Evolutionary conservation across 2,888 invertebrate genomes (phyloP).

Genomic region (Macrophya alboannulata): DNA sequence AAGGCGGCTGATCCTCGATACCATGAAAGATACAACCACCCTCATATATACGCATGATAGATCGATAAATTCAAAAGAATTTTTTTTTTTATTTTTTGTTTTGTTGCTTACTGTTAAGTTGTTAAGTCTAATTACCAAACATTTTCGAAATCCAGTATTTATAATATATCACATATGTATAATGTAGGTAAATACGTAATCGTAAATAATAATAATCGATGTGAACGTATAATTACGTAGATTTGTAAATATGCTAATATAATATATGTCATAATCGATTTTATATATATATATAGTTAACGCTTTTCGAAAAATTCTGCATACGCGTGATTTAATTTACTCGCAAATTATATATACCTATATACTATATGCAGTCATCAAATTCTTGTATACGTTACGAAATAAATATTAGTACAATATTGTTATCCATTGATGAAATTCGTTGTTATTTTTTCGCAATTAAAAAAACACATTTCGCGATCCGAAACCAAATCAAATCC

Average conservation of each 20-base stretch:
- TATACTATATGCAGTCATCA: not conserved
- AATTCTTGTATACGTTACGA: constrained; percentile 11
- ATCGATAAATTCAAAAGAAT: not conserved
- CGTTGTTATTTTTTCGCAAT: not conserved
- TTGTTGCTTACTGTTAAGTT: constrained; percentile 49
- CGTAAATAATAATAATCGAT: not conserved
- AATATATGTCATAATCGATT: not conserved
- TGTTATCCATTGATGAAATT: not conserved
- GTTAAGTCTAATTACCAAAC: constrained; percentile 46
- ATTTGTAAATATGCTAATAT: constrained; percentile 40
- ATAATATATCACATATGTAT: not conserved
- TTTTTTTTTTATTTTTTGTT: not conserved
- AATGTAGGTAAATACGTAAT: not conserved
- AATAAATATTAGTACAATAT: constrained; percentile 12
- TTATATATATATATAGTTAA: not conserved
- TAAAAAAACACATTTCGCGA: not conserved
- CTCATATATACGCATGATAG: constrained; percentile 51
- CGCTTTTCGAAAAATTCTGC: not conserved
- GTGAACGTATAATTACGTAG: constrained; percentile 3
- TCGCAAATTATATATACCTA: not conserved
- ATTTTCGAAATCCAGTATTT: not conserved
- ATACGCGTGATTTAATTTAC: not conserved
- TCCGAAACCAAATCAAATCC: not conserved
- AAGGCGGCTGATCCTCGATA: constrained; percentile 73
- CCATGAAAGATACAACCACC: constrained; percentile 56